A percentile compares a stretch with the other conserved stretches of the same genome.
phyloP scores from a whole-genome alignment of 2,113 vertebrate species.

The Philantomba maxwellii region DNA sequence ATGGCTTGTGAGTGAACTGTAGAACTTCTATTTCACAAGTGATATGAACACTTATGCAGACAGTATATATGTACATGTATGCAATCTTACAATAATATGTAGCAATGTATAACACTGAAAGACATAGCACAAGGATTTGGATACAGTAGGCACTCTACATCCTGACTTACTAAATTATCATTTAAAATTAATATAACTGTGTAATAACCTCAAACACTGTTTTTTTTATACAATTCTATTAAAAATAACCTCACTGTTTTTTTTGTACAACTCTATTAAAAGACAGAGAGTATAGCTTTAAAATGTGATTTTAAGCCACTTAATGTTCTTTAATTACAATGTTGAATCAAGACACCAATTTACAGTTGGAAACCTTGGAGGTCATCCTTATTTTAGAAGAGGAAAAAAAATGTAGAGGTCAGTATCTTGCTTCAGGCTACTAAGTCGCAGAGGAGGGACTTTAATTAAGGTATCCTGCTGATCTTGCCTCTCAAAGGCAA shows the following conservation, averaged over 20 bases:
- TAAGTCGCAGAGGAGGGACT: not conserved
- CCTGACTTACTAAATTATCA: not conserved
- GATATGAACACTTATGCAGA: not conserved
- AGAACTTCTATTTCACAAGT: slow-evolving; percentile 22
- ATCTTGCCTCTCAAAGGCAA: not conserved
- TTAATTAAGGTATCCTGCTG: not conserved
- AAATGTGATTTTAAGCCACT: not conserved
- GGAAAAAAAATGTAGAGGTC: not conserved
- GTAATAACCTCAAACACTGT: not conserved
- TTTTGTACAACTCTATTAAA: slow-evolving; percentile 11
- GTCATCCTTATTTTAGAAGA: not conserved
- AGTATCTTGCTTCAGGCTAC: not conserved
- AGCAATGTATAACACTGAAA: not conserved
- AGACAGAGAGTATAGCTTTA: not conserved
- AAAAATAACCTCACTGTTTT: not conserved
- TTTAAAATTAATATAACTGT: slow-evolving; percentile 3
- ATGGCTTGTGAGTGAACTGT: not conserved
- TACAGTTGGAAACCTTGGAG: not conserved
- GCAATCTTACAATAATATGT: not conserved
- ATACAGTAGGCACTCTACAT: not conserved
- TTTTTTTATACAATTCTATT: slow-evolving; percentile 9
- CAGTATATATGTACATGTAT: not conserved
- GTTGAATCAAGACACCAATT: not conserved
- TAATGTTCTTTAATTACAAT: not conserved
- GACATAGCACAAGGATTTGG: not conserved